Evolutionary conservation across 2,888 invertebrate genomes (phyloP), one percentile per base, ranked within the genome.

Genomic region (Apeira syringaria): DNA sequence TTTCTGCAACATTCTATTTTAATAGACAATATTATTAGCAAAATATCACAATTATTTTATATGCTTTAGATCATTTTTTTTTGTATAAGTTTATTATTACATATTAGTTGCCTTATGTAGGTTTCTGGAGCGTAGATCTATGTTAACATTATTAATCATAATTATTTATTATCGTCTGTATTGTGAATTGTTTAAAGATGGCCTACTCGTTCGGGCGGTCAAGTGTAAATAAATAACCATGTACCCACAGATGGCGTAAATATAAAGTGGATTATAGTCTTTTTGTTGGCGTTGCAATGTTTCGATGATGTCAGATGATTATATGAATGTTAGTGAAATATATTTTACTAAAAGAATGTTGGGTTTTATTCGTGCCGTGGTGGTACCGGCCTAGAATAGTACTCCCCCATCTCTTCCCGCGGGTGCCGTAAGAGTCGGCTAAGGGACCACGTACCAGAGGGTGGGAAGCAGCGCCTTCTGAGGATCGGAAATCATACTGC

Each of bases 271-370:
- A 56, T 46, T 53, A 55, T 57, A 58, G 59, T 66, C 31, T 28
- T 32, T 49, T 39, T 52, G 49, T 50, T 50, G 37, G 33, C 46
- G 29, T 61, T 64, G 56, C 62, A 59, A 67, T 64, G 61, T 70
- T 68, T 67, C 68, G 59, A 71, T 71, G 62, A 68, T 68, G 68
- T 64, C 69, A 75, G 69, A 76, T 71, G 68, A 70, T 68, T 76
- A 69, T 76, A 77, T 75, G 75, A 73, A 74, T 62, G 75, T 82
- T 80, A 80, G 79, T 73, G 61, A 63, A 86, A 83, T 85, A 84
- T 80, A 86, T 83, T 83, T 81, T 83, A 83, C 69, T 75, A 72
- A 80, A 66, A 74, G 57, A 64, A 31, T 20, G 34, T 37, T 39
- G 49, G 50, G 50, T 68, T 71, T 74, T 65, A 66, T 66, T 73